phyloP scores from a whole-genome alignment of 1,140 invertebrate genomes.

The Drosophila leontia region DNA sequence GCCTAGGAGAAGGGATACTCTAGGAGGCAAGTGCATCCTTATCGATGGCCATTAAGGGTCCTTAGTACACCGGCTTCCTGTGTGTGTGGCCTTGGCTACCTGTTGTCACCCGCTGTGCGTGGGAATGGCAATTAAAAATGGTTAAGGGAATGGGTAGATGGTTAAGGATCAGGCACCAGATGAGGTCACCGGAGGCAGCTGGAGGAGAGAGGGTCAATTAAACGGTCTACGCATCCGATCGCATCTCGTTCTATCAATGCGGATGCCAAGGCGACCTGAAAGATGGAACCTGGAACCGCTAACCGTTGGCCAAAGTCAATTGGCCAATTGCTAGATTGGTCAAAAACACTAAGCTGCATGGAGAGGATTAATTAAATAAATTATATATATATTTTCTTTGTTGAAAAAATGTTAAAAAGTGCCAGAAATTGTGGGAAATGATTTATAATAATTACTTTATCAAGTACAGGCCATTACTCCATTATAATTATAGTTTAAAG shows the following conservation, averaged over 20 bases:
- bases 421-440: not conserved
- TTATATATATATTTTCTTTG: not conserved
- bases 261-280: conserved; percentile 56
- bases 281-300: conserved; percentile 41
- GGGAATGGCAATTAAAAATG: conserved; percentile 59
- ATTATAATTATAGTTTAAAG: not conserved
- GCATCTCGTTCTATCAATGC: conserved; percentile 60
- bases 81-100: conserved; percentile 53
- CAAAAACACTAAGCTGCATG: conserved; percentile 10
- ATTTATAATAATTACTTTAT: not conserved
- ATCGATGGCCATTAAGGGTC: conserved; percentile 67
- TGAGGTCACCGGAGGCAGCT: conserved; percentile 42
- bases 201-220: conserved; percentile 58
- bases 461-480: not conserved
- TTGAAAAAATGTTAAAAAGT: no score
- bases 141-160: not conserved
- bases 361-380: not conserved
- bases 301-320: conserved; percentile 66
- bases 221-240: conserved; percentile 52
- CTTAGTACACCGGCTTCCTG: conserved; percentile 54
- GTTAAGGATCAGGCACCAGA: conserved; percentile 4
- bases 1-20: conserved; percentile 16
- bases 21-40: conserved; percentile 51
- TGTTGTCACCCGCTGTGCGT: conserved; percentile 54
- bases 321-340: conserved; percentile 66